Evolutionary conservation across 2,888 invertebrate species (phyloP).

Genomic region (Prosapia bicincta): DNA sequence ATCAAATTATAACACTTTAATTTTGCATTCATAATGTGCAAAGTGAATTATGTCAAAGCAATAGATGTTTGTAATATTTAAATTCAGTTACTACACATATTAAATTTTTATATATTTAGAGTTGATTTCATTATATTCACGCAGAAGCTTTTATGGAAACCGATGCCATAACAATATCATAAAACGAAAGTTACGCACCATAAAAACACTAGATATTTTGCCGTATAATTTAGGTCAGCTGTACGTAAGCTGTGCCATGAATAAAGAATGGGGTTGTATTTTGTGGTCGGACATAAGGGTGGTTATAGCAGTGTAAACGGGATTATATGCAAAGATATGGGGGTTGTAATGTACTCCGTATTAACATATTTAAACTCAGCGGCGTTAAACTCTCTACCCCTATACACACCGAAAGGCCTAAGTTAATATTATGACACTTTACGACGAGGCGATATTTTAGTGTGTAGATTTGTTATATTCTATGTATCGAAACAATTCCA

Average conservation of each 20-base stretch:
- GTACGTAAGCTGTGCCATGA: not conserved
- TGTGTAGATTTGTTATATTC: too few relatives aligned
- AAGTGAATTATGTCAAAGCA: too few relatives aligned
- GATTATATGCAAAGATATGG: not conserved
- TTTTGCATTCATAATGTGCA: too few relatives aligned
- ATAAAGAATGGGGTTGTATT: not conserved
- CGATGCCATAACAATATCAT: not conserved
- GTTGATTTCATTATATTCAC: too few relatives aligned
- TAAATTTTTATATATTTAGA: too few relatives aligned
- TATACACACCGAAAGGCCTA: not conserved
- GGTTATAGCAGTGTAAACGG: not conserved
- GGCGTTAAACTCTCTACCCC: not conserved
- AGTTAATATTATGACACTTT: not conserved
- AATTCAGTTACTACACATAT: too few relatives aligned
- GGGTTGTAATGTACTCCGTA: not conserved
- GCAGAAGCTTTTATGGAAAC: too few relatives aligned
- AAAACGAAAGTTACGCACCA: not conserved
- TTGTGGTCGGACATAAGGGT: not conserved
- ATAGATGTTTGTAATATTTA: too few relatives aligned
- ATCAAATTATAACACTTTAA: too few relatives aligned
- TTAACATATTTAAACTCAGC: not conserved
- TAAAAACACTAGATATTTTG: not conserved
- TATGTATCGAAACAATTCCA: too few relatives aligned
- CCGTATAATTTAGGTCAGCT: not conserved
- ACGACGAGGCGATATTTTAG: not conserved